These are phyloP conservation scores for Cataglyphis cursor DNA, from an alignment of 2,888 invertebrate species.

Conservation along the genomic window DNA sequence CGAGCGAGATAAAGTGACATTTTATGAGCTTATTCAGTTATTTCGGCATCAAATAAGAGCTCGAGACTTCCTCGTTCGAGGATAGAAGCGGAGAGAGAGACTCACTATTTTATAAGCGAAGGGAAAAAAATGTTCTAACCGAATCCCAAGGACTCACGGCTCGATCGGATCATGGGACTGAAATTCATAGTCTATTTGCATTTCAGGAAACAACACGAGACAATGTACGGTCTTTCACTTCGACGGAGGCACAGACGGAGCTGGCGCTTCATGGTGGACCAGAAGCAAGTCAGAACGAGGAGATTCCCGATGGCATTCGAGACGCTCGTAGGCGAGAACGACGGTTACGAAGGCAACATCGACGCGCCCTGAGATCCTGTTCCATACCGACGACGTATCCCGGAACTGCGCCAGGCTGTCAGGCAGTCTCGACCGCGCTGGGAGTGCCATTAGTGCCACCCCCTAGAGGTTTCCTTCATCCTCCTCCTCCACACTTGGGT, in stretches of 20 bases:
- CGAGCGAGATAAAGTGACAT: neutral
- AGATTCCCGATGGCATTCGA: constrained; percentile 78
- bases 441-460: constrained; percentile 79
- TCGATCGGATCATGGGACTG: neutral
- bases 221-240: constrained; percentile 81
- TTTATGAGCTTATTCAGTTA: neutral
- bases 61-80: neutral
- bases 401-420: constrained; percentile 74
- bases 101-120: neutral
- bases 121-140: neutral
- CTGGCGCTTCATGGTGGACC: constrained; percentile 66
- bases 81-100: neutral
- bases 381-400: constrained; percentile 84
- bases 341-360: constrained; percentile 82
- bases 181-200: neutral
- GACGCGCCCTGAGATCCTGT: constrained; percentile 82
- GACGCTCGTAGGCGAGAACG: constrained; percentile 83
- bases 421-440: constrained; percentile 67
- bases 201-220: constrained; percentile 64
- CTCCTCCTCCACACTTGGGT: constrained; percentile 85
- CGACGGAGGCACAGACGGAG: constrained; percentile 85
- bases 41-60: neutral
- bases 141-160: neutral
- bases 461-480: constrained; percentile 83
- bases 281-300: constrained; percentile 63